phyloP scores from a whole-genome alignment of 2,797 vertebrate genomes.

The Emys orbicularis region DNA sequence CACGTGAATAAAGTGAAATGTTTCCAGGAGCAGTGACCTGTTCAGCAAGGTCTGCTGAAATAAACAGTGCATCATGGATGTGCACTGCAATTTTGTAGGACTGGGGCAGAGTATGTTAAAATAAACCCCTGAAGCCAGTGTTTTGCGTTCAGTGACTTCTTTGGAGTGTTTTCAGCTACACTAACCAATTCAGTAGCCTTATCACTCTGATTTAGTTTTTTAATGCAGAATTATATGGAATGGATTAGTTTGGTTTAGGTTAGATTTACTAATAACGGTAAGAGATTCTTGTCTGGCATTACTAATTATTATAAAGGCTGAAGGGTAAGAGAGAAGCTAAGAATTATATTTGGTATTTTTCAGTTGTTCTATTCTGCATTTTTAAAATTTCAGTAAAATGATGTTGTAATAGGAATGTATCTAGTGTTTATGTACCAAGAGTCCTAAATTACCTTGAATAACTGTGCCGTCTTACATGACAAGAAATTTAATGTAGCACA shows the following conservation, averaged over 20 bases:
- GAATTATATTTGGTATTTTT: constrained; percentile 20
- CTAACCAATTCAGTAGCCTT: not conserved
- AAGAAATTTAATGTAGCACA: constrained; percentile 67
- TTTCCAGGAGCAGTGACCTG: not conserved
- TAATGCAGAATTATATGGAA: not conserved
- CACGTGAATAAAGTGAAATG: not conserved
- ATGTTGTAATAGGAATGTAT: constrained; percentile 30
- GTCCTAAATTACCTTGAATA: constrained; percentile 67
- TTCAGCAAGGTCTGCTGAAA: not conserved
- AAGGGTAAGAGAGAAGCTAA: not conserved
- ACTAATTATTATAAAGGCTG: not conserved
- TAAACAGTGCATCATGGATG: not conserved
- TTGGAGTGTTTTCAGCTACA: not conserved
- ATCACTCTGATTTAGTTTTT: constrained; percentile 14
- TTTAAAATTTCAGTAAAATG: constrained; percentile 55
- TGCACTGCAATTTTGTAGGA: not conserved
- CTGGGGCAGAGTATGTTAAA: not conserved
- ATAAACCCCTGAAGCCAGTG: not conserved
- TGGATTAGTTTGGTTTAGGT: not conserved
- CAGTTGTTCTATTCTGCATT: constrained; percentile 25
- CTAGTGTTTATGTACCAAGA: constrained; percentile 51
- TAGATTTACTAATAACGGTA: not conserved
- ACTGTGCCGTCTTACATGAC: constrained; percentile 71
- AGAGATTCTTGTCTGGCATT: not conserved
- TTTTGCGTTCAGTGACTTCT: not conserved